Conservation (phyloP, 2,797 vertebrate genomes). For the Furcifer pardalis region DNA sequence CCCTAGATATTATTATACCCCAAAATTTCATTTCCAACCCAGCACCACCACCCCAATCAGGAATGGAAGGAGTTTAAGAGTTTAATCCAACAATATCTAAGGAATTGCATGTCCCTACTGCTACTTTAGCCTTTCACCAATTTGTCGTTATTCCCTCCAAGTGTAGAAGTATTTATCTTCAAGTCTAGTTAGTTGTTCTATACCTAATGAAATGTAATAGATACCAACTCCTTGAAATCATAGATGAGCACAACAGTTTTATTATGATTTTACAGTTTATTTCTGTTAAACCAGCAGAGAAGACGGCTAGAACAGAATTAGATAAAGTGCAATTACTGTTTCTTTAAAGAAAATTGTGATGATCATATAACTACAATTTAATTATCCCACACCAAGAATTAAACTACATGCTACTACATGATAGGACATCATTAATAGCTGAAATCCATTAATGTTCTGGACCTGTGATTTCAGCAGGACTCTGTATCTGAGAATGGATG, state of each 20-base stretch:
- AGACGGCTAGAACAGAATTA: neutral
- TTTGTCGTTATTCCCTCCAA: neutral
- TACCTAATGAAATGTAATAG: neutral
- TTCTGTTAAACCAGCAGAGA: neutral
- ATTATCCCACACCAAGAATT: neutral
- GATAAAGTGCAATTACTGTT: neutral
- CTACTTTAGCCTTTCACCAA: neutral
- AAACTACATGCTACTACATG: too few relatives aligned
- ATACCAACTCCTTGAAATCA: neutral
- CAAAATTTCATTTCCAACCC: neutral
- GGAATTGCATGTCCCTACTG: neutral
- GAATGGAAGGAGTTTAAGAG: neutral
- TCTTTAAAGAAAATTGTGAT: slow-evolving; percentile 49
- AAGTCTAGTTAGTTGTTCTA: neutral
- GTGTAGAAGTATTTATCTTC: neutral
- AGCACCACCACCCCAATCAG: neutral
- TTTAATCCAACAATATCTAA: neutral
- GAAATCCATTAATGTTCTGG: too few relatives aligned
- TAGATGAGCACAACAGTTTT: neutral
- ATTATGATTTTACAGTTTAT: neutral
- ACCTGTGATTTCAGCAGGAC: too few relatives aligned
- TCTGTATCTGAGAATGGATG: too few relatives aligned
- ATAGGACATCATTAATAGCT: too few relatives aligned
- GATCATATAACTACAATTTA: slow-evolving; percentile 23
- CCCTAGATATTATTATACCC: neutral